Percentiles rank a stretch among this genome's conserved stretches.
Evolutionary conservation across 2,797 vertebrate genomes (phyloP).

Genomic region (Fistularia commersonii): DNA sequence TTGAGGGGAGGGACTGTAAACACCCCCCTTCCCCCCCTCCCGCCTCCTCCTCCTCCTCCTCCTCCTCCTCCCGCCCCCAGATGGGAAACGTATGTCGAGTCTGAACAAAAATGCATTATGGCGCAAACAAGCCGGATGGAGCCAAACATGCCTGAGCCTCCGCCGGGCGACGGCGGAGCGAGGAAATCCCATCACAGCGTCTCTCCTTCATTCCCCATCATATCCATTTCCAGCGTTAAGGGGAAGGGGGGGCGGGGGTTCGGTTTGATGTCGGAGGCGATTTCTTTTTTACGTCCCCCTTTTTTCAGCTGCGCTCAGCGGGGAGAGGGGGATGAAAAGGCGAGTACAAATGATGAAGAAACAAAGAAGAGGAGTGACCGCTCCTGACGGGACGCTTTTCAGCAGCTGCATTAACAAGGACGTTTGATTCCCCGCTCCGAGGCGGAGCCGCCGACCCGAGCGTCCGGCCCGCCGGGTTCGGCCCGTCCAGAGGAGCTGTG

Average conservation of each 20-base stretch:
- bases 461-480: slow-evolving; percentile 67
- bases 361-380: slow-evolving; percentile 59
- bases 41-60: no score
- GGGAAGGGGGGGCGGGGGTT: slow-evolving; percentile 36
- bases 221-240: slow-evolving; percentile 39
- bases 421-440: slow-evolving; percentile 65
- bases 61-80: slow-evolving; percentile 54
- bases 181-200: slow-evolving; percentile 15
- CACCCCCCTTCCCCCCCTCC: no score
- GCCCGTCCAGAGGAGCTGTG: slow-evolving; percentile 69
- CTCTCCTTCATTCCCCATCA: slow-evolving; percentile 26
- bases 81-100: slow-evolving; percentile 66
- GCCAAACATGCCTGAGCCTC: slow-evolving; percentile 44
- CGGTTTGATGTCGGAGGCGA: slow-evolving; percentile 34
- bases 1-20: slow-evolving; percentile 55
- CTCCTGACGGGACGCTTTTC: slow-evolving; percentile 65
- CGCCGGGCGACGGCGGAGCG: slow-evolving; percentile 30
- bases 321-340: slow-evolving; percentile 55
- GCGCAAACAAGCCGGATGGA: slow-evolving; percentile 59
- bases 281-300: slow-evolving; percentile 22
- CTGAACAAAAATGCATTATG: slow-evolving; percentile 63
- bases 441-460: slow-evolving; percentile 70
- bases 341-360: slow-evolving; percentile 60
- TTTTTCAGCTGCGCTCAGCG: slow-evolving; percentile 15
- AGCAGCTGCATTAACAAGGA: slow-evolving; percentile 76